Evolutionary conservation across 2,113 vertebrate genomes (phyloP).

Genomic region (Ceyx melanurus): DNA sequence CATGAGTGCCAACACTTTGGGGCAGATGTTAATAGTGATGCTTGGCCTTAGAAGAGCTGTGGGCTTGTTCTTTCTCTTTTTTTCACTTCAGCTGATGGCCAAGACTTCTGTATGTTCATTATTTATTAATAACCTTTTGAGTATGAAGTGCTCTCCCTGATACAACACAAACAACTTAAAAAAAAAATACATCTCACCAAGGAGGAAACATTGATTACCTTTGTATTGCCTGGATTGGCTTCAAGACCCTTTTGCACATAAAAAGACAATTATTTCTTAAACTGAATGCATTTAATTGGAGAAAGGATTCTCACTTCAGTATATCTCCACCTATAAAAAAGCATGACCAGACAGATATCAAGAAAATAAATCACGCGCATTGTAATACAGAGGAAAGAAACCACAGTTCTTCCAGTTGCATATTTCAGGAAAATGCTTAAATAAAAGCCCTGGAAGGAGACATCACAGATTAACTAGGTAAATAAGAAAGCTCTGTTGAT

Average conservation of each 20-base stretch:
- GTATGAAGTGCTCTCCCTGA: accelerated
- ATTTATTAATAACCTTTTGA: conserved; percentile 14
- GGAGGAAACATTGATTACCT: background rate
- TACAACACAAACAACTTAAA: background rate
- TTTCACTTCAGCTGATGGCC: background rate
- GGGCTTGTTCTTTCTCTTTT: background rate
- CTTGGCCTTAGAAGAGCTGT: background rate
- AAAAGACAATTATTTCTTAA: conserved; percentile 12
- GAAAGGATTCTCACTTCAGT: background rate
- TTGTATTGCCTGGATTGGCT: background rate
- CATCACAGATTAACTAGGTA: background rate
- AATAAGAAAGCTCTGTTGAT: conserved; percentile 30
- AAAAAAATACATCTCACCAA: background rate
- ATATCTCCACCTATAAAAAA: background rate
- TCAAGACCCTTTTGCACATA: background rate
- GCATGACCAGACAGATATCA: background rate
- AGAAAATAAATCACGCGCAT: background rate
- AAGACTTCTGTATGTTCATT: background rate
- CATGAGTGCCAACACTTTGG: background rate
- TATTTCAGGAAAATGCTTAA: conserved; percentile 37
- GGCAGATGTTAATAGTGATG: background rate
- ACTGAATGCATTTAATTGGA: background rate
- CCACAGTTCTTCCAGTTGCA: conserved; percentile 38
- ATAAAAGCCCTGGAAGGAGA: conserved; percentile 4
- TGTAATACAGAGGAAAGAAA: background rate